Percentiles rank a stretch among this genome's conserved stretches.
phyloP scores from a whole-genome alignment of 2,888 invertebrate species.

The Brachynemurus nebulosus region DNA sequence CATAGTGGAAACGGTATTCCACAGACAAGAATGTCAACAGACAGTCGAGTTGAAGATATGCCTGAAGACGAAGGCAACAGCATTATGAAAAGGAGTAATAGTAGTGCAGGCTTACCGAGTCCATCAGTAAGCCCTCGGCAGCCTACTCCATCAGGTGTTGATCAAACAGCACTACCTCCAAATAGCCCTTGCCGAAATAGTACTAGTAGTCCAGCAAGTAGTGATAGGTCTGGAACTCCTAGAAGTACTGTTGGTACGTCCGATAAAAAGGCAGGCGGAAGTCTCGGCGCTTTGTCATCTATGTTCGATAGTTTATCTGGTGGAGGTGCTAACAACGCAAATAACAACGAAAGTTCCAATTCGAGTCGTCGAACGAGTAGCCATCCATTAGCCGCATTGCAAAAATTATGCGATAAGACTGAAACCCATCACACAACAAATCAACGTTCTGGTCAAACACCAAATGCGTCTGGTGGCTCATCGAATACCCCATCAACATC shows the following conservation, averaged over 20 bases:
- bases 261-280: slow-evolving; percentile 45
- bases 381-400: slow-evolving; percentile 87
- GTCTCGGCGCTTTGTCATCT: slow-evolving; percentile 70
- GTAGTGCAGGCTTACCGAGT: slow-evolving; percentile 19
- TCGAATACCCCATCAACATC: slow-evolving; percentile 24
- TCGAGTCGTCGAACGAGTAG: slow-evolving; percentile 56
- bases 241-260: slow-evolving; percentile 44
- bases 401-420: slow-evolving; percentile 91
- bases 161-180: slow-evolving; percentile 24
- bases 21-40: slow-evolving; percentile 16
- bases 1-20: slow-evolving; percentile 26
- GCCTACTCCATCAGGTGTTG: slow-evolving; percentile 27
- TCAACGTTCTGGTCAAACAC: slow-evolving; percentile 25
- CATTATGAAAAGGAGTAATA: slow-evolving; percentile 14
- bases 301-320: slow-evolving; percentile 81
- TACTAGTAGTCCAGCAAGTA: slow-evolving; percentile 58
- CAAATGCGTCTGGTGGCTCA: slow-evolving; percentile 28
- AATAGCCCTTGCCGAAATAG: slow-evolving; percentile 48
- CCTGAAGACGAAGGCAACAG: slow-evolving; percentile 21
- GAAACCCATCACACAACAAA: slow-evolving; percentile 54
- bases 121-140: slow-evolving; percentile 28
- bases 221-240: slow-evolving; percentile 64
- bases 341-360: slow-evolving; percentile 22
- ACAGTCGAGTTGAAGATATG: slow-evolving; percentile 25
- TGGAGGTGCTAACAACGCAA: slow-evolving; percentile 27